Percentiles rank a stretch among this genome's conserved stretches.
phyloP scores from a whole-genome alignment of 2,797 vertebrate species.

The Garrulus glandarius region DNA sequence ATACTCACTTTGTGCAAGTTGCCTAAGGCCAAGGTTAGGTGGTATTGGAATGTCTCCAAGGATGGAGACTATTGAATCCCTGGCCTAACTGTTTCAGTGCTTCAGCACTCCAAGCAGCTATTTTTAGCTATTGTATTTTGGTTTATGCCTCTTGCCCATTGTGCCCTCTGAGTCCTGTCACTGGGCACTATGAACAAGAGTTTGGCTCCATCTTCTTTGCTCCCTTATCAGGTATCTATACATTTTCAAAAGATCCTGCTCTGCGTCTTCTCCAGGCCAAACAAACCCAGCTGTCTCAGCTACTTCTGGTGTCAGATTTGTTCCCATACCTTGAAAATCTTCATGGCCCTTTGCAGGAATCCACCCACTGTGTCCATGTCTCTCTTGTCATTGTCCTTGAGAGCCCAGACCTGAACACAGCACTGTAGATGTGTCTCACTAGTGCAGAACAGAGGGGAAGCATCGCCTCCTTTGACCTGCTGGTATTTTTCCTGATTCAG shows the following conservation, averaged over 20 bases:
- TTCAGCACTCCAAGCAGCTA: neutral
- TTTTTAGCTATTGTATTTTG: neutral
- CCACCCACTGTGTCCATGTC: too few species aligned
- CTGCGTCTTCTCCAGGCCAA: neutral
- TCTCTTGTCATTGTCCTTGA: neutral
- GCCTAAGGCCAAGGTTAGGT: neutral
- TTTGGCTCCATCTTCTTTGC: neutral
- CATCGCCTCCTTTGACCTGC: neutral
- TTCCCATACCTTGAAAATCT: neutral
- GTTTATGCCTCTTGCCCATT: neutral
- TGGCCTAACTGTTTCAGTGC: neutral
- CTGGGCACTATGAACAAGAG: neutral
- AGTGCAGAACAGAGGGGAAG: neutral
- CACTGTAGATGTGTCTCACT: neutral
- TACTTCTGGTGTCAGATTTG: neutral
- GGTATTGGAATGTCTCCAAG: neutral
- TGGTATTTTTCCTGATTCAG: neutral
- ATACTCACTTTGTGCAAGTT: neutral
- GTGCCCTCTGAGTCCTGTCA: neutral
- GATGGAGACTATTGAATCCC: neutral
- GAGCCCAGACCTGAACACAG: neutral
- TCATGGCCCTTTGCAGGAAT: neutral
- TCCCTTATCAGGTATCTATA: neutral
- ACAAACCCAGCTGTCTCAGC: neutral
- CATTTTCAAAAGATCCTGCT: fast-evolving